Conservation (phyloP, 2,888 invertebrate species). For the Microchrysa polita region DNA sequence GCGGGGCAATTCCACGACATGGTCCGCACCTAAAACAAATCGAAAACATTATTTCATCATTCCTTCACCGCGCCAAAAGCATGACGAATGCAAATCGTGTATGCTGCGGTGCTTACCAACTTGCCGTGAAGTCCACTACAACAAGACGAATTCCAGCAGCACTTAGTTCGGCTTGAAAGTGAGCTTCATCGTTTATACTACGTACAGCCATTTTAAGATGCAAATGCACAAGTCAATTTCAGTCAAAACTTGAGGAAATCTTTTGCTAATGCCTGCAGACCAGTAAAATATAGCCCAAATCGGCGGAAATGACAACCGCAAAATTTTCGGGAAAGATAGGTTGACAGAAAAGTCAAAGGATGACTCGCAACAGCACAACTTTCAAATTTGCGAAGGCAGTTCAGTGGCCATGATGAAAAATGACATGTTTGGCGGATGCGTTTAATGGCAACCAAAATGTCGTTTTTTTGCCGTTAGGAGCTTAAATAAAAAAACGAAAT, state of each 20-base stretch:
- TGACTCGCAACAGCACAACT: constrained; percentile 30
- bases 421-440: not conserved
- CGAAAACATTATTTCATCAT: not conserved
- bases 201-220: constrained; percentile 59
- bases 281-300: not conserved
- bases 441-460: constrained; percentile 20
- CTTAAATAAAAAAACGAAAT: too few species aligned
- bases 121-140: constrained; percentile 94
- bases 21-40: constrained; percentile 88
- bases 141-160: constrained; percentile 88
- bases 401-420: constrained; percentile 16
- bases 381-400: not conserved
- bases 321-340: constrained; percentile 1
- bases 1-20: constrained; percentile 92
- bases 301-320: constrained; percentile 8
- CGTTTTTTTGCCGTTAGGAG: too few species aligned
- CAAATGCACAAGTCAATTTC: not conserved
- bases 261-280: not conserved
- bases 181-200: constrained; percentile 66
- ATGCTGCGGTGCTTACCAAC: constrained; percentile 71
- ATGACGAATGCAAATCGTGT: not conserved
- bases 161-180: constrained; percentile 84
- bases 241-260: not conserved
- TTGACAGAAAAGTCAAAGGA: constrained; percentile 30
- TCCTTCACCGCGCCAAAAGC: not conserved